Evolutionary conservation across 2,113 vertebrate species (phyloP).

Genomic region (Dicaeum eximium): DNA sequence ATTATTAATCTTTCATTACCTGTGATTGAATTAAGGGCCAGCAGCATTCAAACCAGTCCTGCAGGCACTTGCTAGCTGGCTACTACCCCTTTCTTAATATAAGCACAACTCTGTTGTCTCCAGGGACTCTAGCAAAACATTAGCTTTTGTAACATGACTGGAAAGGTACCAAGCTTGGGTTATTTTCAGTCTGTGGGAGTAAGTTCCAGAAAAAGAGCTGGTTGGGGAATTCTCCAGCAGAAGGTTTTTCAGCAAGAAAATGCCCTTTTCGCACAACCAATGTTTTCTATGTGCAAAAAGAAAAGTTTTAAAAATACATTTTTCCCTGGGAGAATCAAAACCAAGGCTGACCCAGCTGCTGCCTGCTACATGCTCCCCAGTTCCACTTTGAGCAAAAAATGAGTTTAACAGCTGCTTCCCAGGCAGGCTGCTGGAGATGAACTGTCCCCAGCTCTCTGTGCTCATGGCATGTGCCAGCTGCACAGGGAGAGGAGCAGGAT

Average conservation of each 20-base stretch:
- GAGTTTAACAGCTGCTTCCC: background rate
- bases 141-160: constrained; percentile 3
- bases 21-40: background rate
- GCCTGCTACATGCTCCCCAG: background rate
- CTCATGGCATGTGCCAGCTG: background rate
- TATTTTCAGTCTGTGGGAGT: constrained; percentile 51
- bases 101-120: background rate
- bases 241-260: constrained; percentile 31
- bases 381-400: background rate
- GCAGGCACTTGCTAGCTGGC: background rate
- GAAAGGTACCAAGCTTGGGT: constrained; percentile 36
- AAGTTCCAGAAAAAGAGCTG: constrained; percentile 22
- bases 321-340: background rate
- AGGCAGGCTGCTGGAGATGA: background rate
- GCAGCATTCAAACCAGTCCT: background rate
- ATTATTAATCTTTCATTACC: constrained; percentile 37
- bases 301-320: background rate
- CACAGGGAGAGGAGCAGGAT: background rate
- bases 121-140: constrained; percentile 6
- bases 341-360: background rate
- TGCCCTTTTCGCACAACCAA: background rate
- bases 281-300: background rate
- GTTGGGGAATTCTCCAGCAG: constrained; percentile 44
- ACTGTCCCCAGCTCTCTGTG: background rate
- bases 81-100: background rate